Base-by-base conservation (phyloP, 2,113 vertebrate species). In the Merops nubicus region DNA sequence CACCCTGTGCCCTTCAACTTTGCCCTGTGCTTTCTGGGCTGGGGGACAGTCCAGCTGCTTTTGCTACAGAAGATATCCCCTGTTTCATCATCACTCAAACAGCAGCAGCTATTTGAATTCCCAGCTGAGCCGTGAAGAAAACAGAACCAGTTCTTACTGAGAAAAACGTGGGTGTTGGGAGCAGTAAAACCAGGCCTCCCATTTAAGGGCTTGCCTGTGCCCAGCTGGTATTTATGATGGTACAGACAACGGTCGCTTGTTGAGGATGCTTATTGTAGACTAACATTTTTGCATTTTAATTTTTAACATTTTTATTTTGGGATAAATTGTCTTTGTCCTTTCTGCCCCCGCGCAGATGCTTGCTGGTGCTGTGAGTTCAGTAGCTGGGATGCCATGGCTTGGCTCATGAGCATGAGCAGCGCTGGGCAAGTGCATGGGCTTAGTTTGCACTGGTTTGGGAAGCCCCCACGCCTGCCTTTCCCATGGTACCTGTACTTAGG, bases 361-460 rank as follows among this genome's bases (percentile, higher is more conserved):
- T 89, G 81, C 67, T 91, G 84, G 31, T 74, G 2, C 22, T 72
- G 83, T 15, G 56, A 54, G n/a, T 63, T 67, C 60, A 70, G 12
- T 43, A 70, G 50, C 38, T 94, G 91, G 81, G 81, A 48, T 92
- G 78, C 84, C 86, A 21, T 3, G 31, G 23, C 8, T 1, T 1
- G 21, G 64, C 20, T 21, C 15, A 50, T 1, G 14, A 75, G 48
- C 5, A 1, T 8, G 15, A 80, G 34, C 84, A 42, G 21, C 5
- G 0, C 56, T 2, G 1, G 4, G 18, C 17, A 54, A 67, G 40
- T 6, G 50, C 40, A 2, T 0, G 3, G 77, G 38, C 8, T 70
- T 7, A 3, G 33, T 54, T 6, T 42, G 42, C 11, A 0, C 14
- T 29, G 15, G 11, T 45, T 19, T 50, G 62, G 40, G 47, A 29